Conservation (phyloP, 2,797 vertebrate genomes). For the Brachymystax lenok region DNA sequence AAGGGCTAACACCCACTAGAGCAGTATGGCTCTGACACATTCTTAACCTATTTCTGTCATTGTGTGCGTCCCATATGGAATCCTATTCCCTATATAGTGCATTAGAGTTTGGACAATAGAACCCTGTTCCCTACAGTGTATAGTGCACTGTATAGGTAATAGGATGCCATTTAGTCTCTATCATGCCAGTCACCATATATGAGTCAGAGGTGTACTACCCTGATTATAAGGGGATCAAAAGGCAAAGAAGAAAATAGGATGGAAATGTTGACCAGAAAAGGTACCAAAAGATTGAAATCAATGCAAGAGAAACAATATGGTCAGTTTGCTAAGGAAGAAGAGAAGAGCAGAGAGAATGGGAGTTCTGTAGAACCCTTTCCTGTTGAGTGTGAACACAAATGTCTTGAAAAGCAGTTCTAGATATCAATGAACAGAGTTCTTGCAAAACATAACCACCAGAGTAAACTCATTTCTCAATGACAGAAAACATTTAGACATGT, state of each 20-base stretch:
- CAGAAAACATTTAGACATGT: neutral
- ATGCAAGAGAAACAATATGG: neutral
- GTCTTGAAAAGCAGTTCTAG: neutral
- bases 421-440: neutral
- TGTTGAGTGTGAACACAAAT: neutral
- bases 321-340: neutral
- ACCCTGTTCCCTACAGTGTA: neutral
- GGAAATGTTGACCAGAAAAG: neutral
- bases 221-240: constrained; percentile 41
- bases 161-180: constrained; percentile 6
- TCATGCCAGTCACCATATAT: constrained; percentile 12
- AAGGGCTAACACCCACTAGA: constrained; percentile 28
- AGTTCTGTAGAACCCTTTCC: neutral
- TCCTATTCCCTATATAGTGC: neutral
- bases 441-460: neutral
- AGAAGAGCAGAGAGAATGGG: too few relatives aligned
- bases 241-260: constrained; percentile 48
- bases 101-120: too few relatives aligned
- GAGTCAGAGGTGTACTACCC: constrained; percentile 31
- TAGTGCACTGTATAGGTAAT: neutral
- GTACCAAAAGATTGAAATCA: neutral
- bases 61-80: neutral
- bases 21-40: too few relatives aligned
- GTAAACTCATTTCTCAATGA: neutral
- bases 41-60: neutral